phyloP scores from a whole-genome alignment of 1,140 invertebrate species.

The Rhynchophorus ferrugineus region DNA sequence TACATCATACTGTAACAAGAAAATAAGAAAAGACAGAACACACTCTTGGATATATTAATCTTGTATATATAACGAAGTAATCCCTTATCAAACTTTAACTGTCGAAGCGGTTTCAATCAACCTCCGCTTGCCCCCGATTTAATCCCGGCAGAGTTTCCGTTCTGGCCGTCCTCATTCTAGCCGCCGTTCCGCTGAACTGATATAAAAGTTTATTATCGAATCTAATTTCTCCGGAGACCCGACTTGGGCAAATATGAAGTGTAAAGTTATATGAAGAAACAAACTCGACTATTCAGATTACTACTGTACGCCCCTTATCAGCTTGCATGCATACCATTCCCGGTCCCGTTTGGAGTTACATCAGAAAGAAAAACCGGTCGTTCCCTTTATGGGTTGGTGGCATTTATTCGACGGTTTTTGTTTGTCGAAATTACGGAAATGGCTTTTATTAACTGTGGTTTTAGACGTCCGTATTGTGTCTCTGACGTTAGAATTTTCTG shows the following conservation, averaged over 20 bases:
- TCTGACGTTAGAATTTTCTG: too few relatives aligned
- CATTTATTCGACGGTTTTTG: too few relatives aligned
- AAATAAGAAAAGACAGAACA: too few relatives aligned
- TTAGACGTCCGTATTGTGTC: too few relatives aligned
- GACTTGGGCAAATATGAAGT: not conserved
- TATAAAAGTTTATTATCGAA: not conserved
- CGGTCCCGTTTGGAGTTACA: not conserved
- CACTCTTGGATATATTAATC: too few relatives aligned
- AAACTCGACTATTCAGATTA: not conserved
- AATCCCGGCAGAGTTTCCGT: too few relatives aligned
- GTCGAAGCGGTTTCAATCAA: not conserved
- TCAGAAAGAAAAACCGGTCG: not conserved
- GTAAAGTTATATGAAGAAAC: not conserved
- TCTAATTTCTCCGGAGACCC: not conserved
- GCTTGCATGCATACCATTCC: not conserved
- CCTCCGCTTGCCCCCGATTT: too few relatives aligned
- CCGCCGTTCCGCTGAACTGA: not conserved
- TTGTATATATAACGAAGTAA: not conserved
- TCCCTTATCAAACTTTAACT: not conserved
- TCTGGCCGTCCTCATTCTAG: not conserved
- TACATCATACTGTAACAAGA: too few relatives aligned
- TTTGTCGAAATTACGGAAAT: too few relatives aligned
- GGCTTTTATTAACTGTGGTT: too few relatives aligned
- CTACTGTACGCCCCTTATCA: not conserved
- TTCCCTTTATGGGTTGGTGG: not conserved